A percentile compares a stretch with the other conserved stretches of the same genome.
These are phyloP conservation scores for Atrina japonica DNA, from an alignment of 2,888 invertebrate species.

Conservation along the genomic window DNA sequence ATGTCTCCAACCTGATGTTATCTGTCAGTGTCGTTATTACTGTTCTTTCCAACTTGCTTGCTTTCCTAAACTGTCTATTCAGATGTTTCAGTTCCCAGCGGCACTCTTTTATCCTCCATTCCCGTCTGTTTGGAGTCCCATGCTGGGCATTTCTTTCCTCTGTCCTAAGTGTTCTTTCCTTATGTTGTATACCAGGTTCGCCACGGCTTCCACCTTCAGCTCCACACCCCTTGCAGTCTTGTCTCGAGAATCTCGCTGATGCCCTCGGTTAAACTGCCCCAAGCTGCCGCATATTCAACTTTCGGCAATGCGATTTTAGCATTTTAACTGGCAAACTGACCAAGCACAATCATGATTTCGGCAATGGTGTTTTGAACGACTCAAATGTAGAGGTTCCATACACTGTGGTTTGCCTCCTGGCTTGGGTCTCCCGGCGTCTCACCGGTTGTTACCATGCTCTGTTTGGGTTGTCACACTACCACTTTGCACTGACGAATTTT, in stretches of 20 bases:
- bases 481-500: no score
- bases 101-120: conserved; percentile 23
- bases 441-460: conserved; percentile 7
- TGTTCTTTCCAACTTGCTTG: conserved; percentile 7
- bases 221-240: conserved; percentile 12
- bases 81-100: conserved; percentile 3
- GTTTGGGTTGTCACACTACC: no score
- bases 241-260: conserved; percentile 8
- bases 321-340: not conserved
- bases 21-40: conserved; percentile 22
- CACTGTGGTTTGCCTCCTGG: conserved; percentile 5
- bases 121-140: conserved; percentile 14
- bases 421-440: conserved; percentile 4
- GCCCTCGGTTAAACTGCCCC: conserved; percentile 9
- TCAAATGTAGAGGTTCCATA: conserved; percentile 18
- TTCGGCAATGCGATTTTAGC: conserved; percentile 10
- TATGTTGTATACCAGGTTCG: conserved; percentile 26
- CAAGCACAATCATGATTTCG: not conserved
- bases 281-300: not conserved
- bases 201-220: not conserved
- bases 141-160: not conserved
- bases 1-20: conserved; percentile 14
- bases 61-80: conserved; percentile 20
- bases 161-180: conserved; percentile 20
- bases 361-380: not conserved